Evolutionary conservation across 2,113 vertebrate genomes (phyloP).

Genomic region (Serilophus lunatus): DNA sequence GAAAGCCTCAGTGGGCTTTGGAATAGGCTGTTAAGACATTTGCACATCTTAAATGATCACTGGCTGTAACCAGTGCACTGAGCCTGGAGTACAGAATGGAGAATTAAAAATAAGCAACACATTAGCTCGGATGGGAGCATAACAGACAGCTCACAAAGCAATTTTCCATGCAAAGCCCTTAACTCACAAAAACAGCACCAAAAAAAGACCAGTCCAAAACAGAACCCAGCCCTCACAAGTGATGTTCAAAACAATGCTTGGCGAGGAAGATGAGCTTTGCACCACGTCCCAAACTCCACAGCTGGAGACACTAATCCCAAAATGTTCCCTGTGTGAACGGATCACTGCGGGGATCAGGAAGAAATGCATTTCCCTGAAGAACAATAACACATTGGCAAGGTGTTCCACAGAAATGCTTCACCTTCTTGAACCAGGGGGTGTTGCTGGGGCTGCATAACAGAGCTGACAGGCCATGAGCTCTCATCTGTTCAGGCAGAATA

Average conservation of each 20-base stretch:
- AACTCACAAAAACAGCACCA: slow-evolving; percentile 10
- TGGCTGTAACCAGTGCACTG: slow-evolving; percentile 22
- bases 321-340: neutral
- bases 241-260: slow-evolving; percentile 45
- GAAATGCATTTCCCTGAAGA: neutral
- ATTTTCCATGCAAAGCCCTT: slow-evolving; percentile 35
- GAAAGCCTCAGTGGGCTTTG: slow-evolving; percentile 30
- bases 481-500: rapidly evolving
- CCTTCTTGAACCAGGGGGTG: neutral
- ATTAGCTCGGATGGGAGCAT: neutral
- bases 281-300: neutral
- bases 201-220: neutral
- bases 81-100: neutral
- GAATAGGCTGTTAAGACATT: slow-evolving; percentile 40
- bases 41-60: slow-evolving; percentile 30
- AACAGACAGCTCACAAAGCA: neutral
- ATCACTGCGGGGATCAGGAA: neutral
- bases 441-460: neutral
- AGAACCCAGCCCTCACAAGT: slow-evolving; percentile 1
- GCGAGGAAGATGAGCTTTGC: neutral
- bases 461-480: neutral
- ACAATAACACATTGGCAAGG: neutral
- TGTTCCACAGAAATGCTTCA: neutral
- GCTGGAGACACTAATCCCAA: neutral
- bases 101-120: slow-evolving; percentile 38